Percentiles rank a stretch among this genome's conserved stretches.
Conservation (phyloP, 2,113 vertebrate genomes). For the Labeo catla region DNA sequence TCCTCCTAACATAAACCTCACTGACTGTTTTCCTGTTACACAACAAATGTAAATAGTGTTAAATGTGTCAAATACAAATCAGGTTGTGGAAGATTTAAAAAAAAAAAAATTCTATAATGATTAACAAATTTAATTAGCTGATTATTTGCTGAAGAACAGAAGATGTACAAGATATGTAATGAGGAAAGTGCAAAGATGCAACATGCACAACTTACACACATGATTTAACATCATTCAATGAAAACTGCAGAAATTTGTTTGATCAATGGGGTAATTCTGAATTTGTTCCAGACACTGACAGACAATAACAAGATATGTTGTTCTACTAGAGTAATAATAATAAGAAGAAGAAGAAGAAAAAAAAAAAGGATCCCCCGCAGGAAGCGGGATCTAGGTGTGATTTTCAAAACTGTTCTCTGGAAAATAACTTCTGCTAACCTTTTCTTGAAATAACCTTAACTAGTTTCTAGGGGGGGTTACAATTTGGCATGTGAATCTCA, state of each 20-base stretch:
- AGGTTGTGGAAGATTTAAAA: too few relatives aligned
- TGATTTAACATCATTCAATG: background rate
- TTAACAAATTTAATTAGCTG: background rate
- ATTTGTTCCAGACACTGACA: background rate
- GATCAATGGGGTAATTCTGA: background rate
- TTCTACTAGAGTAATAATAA: background rate
- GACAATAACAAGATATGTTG: background rate
- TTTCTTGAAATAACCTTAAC: background rate
- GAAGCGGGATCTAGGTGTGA: background rate
- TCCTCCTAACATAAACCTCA: background rate
- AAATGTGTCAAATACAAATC: background rate
- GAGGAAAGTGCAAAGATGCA: background rate
- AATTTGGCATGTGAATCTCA: background rate
- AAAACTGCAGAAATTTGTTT: background rate
- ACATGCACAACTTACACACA: background rate
- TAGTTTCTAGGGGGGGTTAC: background rate
- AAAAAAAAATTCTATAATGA: background rate
- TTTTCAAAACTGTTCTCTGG: background rate
- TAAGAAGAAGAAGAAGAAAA: background rate
- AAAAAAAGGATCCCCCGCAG: background rate
- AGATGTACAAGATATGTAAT: background rate
- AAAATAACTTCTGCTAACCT: background rate
- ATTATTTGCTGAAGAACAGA: background rate
- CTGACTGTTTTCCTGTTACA: background rate
- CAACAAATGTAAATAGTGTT: background rate